Percentiles rank a stretch among this genome's conserved stretches.
Conservation (phyloP, 1,140 invertebrate genomes). For the silkworm (Bombyx mori) region ASM3026992v2 NC_085129.1:14487001-14487500, state of each 20-base stretch:
- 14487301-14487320: constrained; percentile 38
- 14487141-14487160: neutral
- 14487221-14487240: constrained; percentile 16
- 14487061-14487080: no score
- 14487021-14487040: no score
- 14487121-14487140: no score
- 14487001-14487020: no score
- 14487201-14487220: constrained; percentile 40
- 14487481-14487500: neutral
- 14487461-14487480: no score
- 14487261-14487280: constrained; percentile 22
- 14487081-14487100: no score
- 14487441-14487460: neutral
- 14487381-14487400: constrained; percentile 5
- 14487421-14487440: constrained; percentile 3
- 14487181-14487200: neutral
- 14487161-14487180: neutral
- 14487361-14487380: constrained; percentile 36
- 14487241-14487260: constrained; percentile 32
- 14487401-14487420: neutral
- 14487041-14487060: no score
- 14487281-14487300: constrained; percentile 55
- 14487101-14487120: no score
- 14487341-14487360: constrained; percentile 14
- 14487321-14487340: constrained; percentile 36